A percentile compares a stretch with the other conserved stretches of the same genome.
These are phyloP conservation scores for Clanis bilineata DNA, from an alignment of 2,888 invertebrate genomes.

Conservation along the genomic window DNA sequence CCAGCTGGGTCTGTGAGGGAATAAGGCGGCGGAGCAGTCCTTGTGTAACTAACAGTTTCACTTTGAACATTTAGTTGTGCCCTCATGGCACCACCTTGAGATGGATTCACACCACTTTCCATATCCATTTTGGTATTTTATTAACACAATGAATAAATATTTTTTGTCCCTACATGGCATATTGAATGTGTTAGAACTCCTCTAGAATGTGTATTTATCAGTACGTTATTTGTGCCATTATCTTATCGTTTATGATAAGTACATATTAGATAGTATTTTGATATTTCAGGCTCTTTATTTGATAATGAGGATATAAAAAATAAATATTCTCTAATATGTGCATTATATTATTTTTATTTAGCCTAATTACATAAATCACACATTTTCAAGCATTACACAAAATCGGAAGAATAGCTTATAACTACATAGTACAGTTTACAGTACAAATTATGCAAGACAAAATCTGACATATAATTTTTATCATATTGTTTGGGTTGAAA, in stretches of 20 bases:
- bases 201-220: constrained; percentile 42
- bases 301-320: neutral
- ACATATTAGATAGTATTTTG: constrained; percentile 32
- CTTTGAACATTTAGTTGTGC: constrained; percentile 36
- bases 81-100: constrained; percentile 31
- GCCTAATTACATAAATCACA: constrained; percentile 17
- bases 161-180: constrained; percentile 33
- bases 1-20: constrained; percentile 30
- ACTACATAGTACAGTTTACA: neutral
- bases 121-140: constrained; percentile 38
- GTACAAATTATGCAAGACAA: neutral
- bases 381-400: constrained; percentile 1
- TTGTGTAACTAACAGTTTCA: constrained; percentile 34
- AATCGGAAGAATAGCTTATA: neutral
- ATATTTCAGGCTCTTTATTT: constrained; percentile 19
- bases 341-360: constrained; percentile 20
- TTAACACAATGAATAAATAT: constrained; percentile 26
- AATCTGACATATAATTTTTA: neutral
- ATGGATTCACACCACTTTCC: constrained; percentile 38
- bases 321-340: neutral
- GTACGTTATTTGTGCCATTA: constrained; percentile 36
- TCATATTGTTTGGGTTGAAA: neutral
- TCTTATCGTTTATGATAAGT: constrained; percentile 51
- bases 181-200: constrained; percentile 41
- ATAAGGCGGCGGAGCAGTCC: constrained; percentile 67